phyloP scores from a whole-genome alignment of 1,140 invertebrate genomes.

The Micrasema longulum region DNA sequence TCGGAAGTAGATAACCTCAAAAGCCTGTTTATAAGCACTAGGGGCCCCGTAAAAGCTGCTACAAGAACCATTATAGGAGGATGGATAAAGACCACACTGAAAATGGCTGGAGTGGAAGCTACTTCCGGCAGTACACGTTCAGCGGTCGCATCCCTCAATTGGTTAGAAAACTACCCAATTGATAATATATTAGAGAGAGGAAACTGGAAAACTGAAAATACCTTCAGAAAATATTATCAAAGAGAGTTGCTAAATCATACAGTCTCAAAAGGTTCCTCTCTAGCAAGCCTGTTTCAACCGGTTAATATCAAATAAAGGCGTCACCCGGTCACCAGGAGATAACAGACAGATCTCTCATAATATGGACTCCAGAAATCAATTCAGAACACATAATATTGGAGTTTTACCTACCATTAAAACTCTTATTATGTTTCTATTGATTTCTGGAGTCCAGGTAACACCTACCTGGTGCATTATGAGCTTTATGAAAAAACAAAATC shows the following conservation, averaged over 20 bases:
- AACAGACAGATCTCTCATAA: no score
- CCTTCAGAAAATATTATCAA: neutral
- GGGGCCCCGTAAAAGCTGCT: neutral
- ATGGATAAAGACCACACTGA: neutral
- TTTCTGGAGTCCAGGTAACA: neutral
- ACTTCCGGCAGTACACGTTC: neutral
- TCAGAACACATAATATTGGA: no score
- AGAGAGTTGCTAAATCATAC: neutral
- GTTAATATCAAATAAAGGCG: no score
- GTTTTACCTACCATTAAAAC: no score
- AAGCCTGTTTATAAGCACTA: neutral
- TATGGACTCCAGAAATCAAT: no score
- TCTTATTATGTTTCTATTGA: neutral
- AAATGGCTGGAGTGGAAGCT: neutral
- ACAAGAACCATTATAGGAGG: slow-evolving; percentile 1
- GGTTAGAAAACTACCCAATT: slow-evolving; percentile 7
- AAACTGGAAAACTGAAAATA: slow-evolving; percentile 7
- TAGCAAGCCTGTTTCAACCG: no score
- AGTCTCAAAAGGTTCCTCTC: neutral
- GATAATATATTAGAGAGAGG: slow-evolving; percentile 3
- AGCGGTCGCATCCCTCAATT: neutral
- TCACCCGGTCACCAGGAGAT: no score
- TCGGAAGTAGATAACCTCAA: neutral
- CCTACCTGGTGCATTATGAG: slow-evolving; percentile 10
- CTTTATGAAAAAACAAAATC: neutral